Evolutionary conservation across 1,140 invertebrate species (phyloP), one percentile per base, ranked within the genome.

Genomic region (Drosophila insularis): DNA sequence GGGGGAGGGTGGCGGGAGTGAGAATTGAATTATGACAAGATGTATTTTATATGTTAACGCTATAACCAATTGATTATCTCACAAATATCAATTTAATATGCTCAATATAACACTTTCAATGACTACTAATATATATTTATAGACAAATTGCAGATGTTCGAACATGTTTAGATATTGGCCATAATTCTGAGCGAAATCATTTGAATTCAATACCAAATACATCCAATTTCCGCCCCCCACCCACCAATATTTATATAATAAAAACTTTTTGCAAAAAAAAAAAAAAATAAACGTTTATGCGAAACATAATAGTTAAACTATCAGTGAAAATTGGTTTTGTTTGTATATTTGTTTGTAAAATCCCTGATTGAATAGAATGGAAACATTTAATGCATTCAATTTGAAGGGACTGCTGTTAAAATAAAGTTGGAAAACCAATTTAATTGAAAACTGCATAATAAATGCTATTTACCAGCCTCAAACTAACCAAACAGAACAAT

Each of bases 371-470:
- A 50, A 50, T 50, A 11, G 43, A 50, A 50, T 19, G 10, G 21
- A 50, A 21, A 10, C 17, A 21, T 21, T 50, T 50, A 10, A 50
- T 21, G 8, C 17, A 21, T 21, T 21, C 17, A 21, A 50, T 21
- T 21, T 21, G 2, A 21, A 21, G 17, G 17, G 43, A 50, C 7
- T 50, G 8, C 17, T 14, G 43, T 19, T 50, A 50, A 27, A 19
- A 50, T 50, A 50, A 50, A 50, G 43, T 50, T 50, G 43, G 8
- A 50, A 50, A 50, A 50, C 17, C 43, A 50, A 50, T 50, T 50
- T 50, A 50, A 50, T 50, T 50, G 43, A 50, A 50, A 50, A 50
- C 43, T 50, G 43, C 43, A 50, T 50, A 50, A 50, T 50, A 50
- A 50, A 50, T 50, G 43, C 43, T 50, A 19, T 50, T 50, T 50